A percentile compares a stretch with the other conserved stretches of the same genome.
Evolutionary conservation across 2,113 vertebrate species (phyloP).

Genomic region (Calypte anna): DNA sequence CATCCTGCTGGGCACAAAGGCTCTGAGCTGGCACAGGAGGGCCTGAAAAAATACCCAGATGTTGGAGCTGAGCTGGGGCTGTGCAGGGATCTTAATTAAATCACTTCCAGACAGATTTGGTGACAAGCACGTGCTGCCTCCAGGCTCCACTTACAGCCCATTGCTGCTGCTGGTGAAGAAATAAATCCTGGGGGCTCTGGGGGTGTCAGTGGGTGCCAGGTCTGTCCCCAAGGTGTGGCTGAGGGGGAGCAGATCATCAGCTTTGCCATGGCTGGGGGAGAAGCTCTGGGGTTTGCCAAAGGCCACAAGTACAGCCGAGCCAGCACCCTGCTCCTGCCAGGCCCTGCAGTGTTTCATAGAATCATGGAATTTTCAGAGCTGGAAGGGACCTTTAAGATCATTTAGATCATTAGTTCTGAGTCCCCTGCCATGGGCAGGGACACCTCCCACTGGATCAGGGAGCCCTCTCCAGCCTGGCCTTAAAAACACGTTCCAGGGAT

Average conservation of each 20-base stretch:
- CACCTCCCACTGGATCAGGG: too few relatives aligned
- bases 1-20: neutral
- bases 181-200: neutral
- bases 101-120: neutral
- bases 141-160: accelerated
- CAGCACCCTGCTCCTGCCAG: too few relatives aligned
- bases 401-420: too few relatives aligned
- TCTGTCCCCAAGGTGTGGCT: accelerated
- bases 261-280: neutral
- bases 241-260: neutral
- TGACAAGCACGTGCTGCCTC: accelerated
- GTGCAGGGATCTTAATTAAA: neutral
- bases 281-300: neutral
- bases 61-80: neutral
- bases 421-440: too few relatives aligned
- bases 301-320: accelerated
- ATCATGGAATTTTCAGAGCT: too few relatives aligned
- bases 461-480: too few relatives aligned
- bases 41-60: neutral
- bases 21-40: neutral
- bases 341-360: too few relatives aligned
- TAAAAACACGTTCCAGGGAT: too few relatives aligned
- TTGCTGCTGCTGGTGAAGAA: neutral
- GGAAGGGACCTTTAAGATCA: too few relatives aligned
- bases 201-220: neutral